Base-by-base conservation (phyloP, 2,888 invertebrate species). In the Cryptus armator region DNA sequence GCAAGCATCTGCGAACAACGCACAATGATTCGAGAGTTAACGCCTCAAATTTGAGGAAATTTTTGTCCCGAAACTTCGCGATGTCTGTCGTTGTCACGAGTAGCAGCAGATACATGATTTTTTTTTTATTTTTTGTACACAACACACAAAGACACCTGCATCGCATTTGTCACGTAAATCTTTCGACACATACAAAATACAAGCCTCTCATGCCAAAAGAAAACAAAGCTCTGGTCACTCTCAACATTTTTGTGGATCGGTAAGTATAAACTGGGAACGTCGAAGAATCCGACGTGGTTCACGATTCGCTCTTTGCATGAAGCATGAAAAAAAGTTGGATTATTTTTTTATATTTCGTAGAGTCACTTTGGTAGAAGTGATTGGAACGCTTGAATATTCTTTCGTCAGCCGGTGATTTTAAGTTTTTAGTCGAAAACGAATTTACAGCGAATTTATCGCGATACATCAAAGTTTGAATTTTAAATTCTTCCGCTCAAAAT, bases 101-200 rank as follows among this genome's bases (percentile, higher is more conserved):
- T 78, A 67, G 56, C 75, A 75, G 51, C 75, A 75, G 51, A 81
- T 83, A 37, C 43, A 37, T 24, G 4, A 48, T 59, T 64, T 66
- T 67, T 67, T 72, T 81, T 74, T 76, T 64, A 53, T 56, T 67
- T 74, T 44, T 24, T 53, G 19, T 43, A 72, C 74, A 82, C 70
- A 62, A 74, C 67, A 64, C 68, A 76, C 75, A 68, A 72, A 72
- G 32, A 75, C 86, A 87, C 81, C 81, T 83, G 86, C 87, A 87
- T 86, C 82, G 84, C 85, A 87, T 85, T 84, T 81, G 67, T 70
- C 88, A 87, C 87, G 79, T 84, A 81, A 84, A 81, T 86, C 66
- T 85, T 64, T 88, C 78, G 62, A 84, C 86, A 86, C 86, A 77
- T 75, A 79, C 53, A 83, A 76, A 70, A 85, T 53, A 72, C 80